Evolutionary conservation across 1,140 invertebrate genomes (phyloP), one percentile per base, ranked within the genome.

Genomic region (Hirudo medicinalis): DNA sequence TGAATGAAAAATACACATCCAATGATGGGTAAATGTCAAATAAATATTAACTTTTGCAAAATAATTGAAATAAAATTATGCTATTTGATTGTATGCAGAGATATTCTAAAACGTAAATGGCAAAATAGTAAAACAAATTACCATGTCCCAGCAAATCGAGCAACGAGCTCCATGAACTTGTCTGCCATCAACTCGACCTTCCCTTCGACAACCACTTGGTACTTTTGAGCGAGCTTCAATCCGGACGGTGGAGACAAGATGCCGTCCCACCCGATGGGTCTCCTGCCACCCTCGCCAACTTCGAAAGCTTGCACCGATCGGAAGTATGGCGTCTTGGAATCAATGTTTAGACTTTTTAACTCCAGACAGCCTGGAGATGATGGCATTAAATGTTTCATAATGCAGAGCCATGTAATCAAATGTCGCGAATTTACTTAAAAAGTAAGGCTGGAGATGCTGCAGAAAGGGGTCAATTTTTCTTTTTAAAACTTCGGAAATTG

Each of bases 401-500:
- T n/a, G 67, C 27, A 27, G 36, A 68, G n/a, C 36, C 8, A 40
- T 9, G 11, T 2, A 63, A 13, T 63, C 29, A 32, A 32, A 25
- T 63, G 57, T 63, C 9, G 8, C 5, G 40, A 54, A 75, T 76
- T 78, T 79, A 85, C 84, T 83, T 22, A 85, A 70, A 79, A 85
- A 84, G 29, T 78, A 76, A 27, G 85, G 84, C 74, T 84, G 84
- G 9, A 83, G 80, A 69, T 82, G 81, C 69, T 82, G 80, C 40
- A 86, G 72, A 15, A 84, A 71, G 11, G 84, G 83, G 71, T 86
- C 83, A 54, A 86, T 71, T 49, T 79, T 77, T 74, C 82, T 82
- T 73, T 84, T 85, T 0, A 85, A 77, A 36, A 84, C 74, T 40
- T 81, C 80, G 75, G 84, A 84, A 72, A 86, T 82, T 69, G 80